These are phyloP conservation scores for Chelon labrosus DNA, from an alignment of 2,797 vertebrate species.

Conservation along the genomic window DNA sequence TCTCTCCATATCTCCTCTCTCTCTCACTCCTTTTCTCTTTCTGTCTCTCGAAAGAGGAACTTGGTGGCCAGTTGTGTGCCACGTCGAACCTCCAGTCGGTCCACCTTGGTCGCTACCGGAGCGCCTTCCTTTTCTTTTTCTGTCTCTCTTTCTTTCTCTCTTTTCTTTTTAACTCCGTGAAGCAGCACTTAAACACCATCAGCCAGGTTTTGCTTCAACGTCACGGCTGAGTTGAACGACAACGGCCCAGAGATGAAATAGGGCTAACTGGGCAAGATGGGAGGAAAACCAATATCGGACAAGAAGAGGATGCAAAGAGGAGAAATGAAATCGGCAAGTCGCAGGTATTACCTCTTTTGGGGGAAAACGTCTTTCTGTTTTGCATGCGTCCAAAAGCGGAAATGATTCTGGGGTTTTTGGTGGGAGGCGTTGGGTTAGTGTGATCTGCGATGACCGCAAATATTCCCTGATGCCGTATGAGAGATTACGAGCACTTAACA, in stretches of 20 bases:
- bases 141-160: slow-evolving; percentile 5
- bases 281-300: slow-evolving; percentile 5
- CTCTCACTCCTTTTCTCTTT: slow-evolving; percentile 78
- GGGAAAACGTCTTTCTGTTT: slow-evolving; percentile 10
- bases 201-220: background rate
- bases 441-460: slow-evolving; percentile 47
- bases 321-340: slow-evolving; percentile 7
- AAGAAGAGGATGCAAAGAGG: slow-evolving; percentile 22
- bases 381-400: slow-evolving; percentile 11
- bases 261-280: slow-evolving; percentile 6
- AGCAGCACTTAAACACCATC: background rate
- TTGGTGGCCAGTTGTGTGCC: slow-evolving; percentile 90
- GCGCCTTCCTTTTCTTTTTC: slow-evolving; percentile 10
- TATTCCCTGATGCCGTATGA: slow-evolving; percentile 36
- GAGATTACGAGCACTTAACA: background rate
- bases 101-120: slow-evolving; percentile 34
- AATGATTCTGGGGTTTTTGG: slow-evolving; percentile 12
- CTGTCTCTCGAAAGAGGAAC: slow-evolving; percentile 80
- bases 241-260: slow-evolving; percentile 21
- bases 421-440: slow-evolving; percentile 34
- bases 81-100: slow-evolving; percentile 91
- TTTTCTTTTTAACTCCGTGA: slow-evolving; percentile 8
- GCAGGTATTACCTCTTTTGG: slow-evolving; percentile 53
- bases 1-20: slow-evolving; percentile 80
- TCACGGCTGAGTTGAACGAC: background rate